These are phyloP conservation scores for Cinclus cinclus DNA, from an alignment of 2,113 vertebrate genomes.

Conservation along the genomic window DNA sequence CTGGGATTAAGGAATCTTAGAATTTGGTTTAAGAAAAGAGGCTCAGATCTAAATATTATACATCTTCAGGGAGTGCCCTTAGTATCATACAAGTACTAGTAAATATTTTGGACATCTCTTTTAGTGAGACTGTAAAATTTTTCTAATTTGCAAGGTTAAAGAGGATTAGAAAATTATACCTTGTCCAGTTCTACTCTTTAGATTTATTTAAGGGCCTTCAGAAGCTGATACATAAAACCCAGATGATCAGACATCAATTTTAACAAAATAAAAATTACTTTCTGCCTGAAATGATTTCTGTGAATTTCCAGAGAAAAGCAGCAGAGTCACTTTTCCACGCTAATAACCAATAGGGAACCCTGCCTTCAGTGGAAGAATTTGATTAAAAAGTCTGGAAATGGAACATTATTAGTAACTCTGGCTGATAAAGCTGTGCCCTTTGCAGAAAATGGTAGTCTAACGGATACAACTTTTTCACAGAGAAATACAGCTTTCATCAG, in stretches of 20 bases:
- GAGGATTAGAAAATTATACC: neutral
- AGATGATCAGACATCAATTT: neutral
- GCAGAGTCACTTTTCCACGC: neutral
- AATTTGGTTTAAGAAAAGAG: neutral
- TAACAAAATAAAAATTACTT: neutral
- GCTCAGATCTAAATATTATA: neutral
- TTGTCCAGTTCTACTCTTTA: neutral
- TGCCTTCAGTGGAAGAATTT: slow-evolving; percentile 2
- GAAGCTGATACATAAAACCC: neutral
- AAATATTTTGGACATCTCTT: neutral
- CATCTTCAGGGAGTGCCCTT: neutral
- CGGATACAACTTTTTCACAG: neutral
- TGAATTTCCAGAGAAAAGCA: neutral
- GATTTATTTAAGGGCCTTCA: neutral
- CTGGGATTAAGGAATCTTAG: neutral
- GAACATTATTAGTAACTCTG: slow-evolving; percentile 47
- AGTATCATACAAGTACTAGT: neutral
- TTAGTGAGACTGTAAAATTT: neutral
- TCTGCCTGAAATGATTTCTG: neutral
- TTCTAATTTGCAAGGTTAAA: neutral
- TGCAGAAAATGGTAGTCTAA: slow-evolving; percentile 44
- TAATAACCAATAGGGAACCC: slow-evolving; percentile 21
- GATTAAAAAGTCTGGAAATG: slow-evolving; percentile 46
- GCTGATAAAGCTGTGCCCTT: slow-evolving; percentile 42
- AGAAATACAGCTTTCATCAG: slow-evolving; percentile 32